phyloP scores from a whole-genome alignment of 2,797 vertebrate genomes.

The Pipistrellus kuhlii region DNA sequence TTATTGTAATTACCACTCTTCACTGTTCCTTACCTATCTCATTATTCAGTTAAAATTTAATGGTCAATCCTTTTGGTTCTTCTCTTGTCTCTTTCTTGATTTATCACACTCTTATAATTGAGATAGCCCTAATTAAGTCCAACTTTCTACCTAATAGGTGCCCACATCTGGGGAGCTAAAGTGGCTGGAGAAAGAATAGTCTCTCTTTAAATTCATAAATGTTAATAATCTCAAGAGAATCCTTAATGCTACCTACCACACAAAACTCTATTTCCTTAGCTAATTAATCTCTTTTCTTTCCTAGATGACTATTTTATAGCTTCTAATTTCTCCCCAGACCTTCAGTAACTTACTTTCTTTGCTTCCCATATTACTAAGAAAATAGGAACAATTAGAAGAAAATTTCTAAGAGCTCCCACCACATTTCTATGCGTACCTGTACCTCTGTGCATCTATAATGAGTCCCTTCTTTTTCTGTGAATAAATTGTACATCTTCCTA shows the following conservation, averaged over 20 bases:
- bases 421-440: background rate
- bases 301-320: background rate
- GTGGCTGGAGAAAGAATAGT: background rate
- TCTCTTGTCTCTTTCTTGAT: background rate
- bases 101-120: background rate
- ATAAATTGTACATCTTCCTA: background rate
- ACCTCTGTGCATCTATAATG: background rate
- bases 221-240: background rate
- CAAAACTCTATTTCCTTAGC: background rate
- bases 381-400: background rate
- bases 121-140: background rate
- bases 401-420: background rate
- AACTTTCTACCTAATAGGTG: constrained; percentile 4
- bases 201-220: constrained; percentile 42
- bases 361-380: background rate
- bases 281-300: background rate
- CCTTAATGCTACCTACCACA: background rate
- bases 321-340: background rate
- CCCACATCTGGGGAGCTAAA: background rate
- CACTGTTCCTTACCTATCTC: background rate
- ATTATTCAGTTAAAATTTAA: constrained; percentile 18
- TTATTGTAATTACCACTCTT: background rate
- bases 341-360: background rate
- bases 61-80: background rate
- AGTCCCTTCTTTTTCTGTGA: background rate